Evolutionary conservation across 2,888 invertebrate species (phyloP), one percentile per base, ranked within the genome.

Genomic region (Cheiracanthium punctorium): DNA sequence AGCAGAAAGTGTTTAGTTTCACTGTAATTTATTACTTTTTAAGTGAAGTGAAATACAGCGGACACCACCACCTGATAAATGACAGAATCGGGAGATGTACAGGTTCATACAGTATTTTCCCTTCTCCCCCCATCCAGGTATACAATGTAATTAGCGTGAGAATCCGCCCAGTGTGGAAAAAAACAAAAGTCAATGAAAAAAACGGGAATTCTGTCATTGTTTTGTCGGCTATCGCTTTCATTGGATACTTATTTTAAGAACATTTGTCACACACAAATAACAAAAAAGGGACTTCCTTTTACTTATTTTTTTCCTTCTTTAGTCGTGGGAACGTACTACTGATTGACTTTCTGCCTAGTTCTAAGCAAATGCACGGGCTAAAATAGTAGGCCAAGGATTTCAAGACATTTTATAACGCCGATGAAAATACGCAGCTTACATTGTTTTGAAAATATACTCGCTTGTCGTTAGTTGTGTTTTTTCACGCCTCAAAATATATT

Each of bases 241-340:
- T 82, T 82, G 65, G n/a, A 24, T 12, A 8, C 12, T 48, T 82
- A 82, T 82, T 82, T 82, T 82, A 72, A 82, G 82, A 82, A 72
- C 52, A 29, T 64, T 48, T 64, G 58, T 58, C 24, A 58, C 58
- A 58, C 20, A 58, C 24, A n/a, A n/a, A n/a, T n/a, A n/a, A n/a
- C n/a, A n/a, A n/a, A n/a, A n/a, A n/a, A 12, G 5, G 1, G 1
- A 58, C 58, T 58, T 58, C 58, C 58, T 37, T 37, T 37, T 10
- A 37, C 10, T 37, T 37, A 37, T 37, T n/a, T n/a, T n/a, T n/a
- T 10, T 20, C 24, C 24, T 58, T 58, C 20, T 5, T 37, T 4
- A 58, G 24, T 17, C 58, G 58, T 58, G 58, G 58, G 58, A 58
- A 58, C 24, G 58, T 24, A 24, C 1, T 58, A 58, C 58, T 58